A percentile compares a stretch with the other conserved stretches of the same genome.
Conservation (phyloP, 2,797 vertebrate genomes). For the Coccyzus lansbergi region DNA sequence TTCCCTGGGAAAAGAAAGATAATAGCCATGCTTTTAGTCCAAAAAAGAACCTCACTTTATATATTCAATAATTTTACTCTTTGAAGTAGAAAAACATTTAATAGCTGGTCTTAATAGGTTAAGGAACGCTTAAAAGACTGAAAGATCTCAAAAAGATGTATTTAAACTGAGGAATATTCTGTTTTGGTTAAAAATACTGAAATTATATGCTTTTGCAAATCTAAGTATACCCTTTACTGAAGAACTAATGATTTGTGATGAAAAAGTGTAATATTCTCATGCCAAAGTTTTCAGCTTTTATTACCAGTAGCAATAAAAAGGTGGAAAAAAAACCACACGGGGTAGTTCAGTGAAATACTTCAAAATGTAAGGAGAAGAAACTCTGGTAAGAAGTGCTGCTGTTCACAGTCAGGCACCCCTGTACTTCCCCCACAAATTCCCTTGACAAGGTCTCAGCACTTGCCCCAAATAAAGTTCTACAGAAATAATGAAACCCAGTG, state of each 20-base stretch:
- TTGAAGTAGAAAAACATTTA: slow-evolving; percentile 3
- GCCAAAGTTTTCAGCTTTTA: background rate
- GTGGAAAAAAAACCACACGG: background rate
- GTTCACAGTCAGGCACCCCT: background rate
- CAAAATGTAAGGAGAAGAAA: background rate
- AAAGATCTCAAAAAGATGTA: background rate
- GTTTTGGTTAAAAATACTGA: background rate
- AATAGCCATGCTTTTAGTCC: background rate
- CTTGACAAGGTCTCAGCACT: background rate
- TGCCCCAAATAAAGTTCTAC: background rate
- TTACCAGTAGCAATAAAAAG: background rate
- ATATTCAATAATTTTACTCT: background rate
- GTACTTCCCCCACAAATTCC: background rate
- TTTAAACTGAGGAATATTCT: background rate
- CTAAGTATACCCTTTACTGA: background rate
- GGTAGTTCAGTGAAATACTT: background rate
- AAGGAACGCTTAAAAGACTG: background rate
- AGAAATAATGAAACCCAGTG: background rate
- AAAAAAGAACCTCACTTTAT: background rate
- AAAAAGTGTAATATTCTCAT: background rate
- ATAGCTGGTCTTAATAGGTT: background rate
- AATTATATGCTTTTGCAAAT: background rate
- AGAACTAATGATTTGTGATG: background rate
- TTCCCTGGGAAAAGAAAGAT: slow-evolving; percentile 31
- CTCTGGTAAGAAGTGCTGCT: background rate